These are phyloP conservation scores for Trypoxylus dichotomus DNA, from an alignment of 1,140 invertebrate species.

Conservation along the genomic window DNA sequence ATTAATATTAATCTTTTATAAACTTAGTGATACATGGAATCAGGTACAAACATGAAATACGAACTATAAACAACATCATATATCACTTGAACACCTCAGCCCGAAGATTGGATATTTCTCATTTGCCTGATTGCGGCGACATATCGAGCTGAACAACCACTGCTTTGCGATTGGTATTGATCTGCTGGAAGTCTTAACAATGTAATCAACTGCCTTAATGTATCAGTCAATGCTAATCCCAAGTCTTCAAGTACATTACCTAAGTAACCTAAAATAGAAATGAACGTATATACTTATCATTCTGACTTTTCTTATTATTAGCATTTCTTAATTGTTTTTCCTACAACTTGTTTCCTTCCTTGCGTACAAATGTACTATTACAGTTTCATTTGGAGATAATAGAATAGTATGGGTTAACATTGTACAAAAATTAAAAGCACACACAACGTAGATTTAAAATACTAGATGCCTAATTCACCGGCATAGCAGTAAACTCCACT, in stretches of 20 bases:
- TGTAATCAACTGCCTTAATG: constrained; percentile 66
- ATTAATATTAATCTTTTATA: too few species aligned
- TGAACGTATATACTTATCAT: constrained; percentile 19
- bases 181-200: constrained; percentile 70
- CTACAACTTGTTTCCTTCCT: too few species aligned
- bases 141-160: constrained; percentile 67
- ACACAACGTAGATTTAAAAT: too few species aligned
- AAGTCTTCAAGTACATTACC: constrained; percentile 85
- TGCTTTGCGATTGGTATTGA: constrained; percentile 66
- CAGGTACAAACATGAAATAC: constrained; percentile 21
- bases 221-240: constrained; percentile 72
- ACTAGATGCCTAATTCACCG: too few species aligned
- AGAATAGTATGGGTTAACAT: too few species aligned
- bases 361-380: too few species aligned
- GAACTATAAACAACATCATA: background rate
- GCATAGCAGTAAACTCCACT: too few species aligned
- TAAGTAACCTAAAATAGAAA: constrained; percentile 69
- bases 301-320: too few species aligned
- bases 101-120: constrained; percentile 61
- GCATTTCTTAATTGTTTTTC: too few species aligned
- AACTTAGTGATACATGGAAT: background rate
- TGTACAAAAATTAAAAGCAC: too few species aligned
- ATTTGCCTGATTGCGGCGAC: constrained; percentile 77
- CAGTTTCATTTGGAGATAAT: too few species aligned
- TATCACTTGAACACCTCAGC: constrained; percentile 1